These are phyloP conservation scores for Eilema griseolum DNA, from an alignment of 2,888 invertebrate species.

Conservation along the genomic window DNA sequence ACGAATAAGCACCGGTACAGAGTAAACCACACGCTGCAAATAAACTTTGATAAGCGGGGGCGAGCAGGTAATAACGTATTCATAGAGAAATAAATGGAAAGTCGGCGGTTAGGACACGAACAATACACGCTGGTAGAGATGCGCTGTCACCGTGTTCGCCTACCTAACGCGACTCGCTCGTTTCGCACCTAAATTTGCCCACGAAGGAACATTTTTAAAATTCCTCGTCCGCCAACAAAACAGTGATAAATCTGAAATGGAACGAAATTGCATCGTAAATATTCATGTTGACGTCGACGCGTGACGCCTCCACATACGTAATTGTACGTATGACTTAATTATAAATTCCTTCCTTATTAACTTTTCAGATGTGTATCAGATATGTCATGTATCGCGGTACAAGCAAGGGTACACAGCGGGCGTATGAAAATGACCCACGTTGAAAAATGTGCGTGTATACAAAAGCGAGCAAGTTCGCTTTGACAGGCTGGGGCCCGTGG, in stretches of 20 bases:
- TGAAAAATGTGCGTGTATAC: constrained; percentile 70
- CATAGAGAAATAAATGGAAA: constrained; percentile 88
- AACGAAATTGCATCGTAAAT: constrained; percentile 82
- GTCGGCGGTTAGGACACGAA: constrained; percentile 85
- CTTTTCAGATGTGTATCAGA: constrained; percentile 71
- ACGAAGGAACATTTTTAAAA: constrained; percentile 79
- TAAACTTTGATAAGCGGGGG: constrained; percentile 87
- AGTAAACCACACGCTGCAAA: constrained; percentile 87
- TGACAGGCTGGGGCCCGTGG: constrained; percentile 72
- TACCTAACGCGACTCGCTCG: constrained; percentile 59
- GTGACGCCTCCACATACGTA: constrained; percentile 62
- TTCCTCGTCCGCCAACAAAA: constrained; percentile 69
- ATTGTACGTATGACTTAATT: constrained; percentile 70
- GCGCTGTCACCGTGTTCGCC: constrained; percentile 74
- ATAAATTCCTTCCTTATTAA: constrained; percentile 77
- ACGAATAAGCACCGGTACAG: constrained; percentile 87
- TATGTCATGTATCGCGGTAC: constrained; percentile 57
- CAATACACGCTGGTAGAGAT: constrained; percentile 81
- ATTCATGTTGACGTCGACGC: constrained; percentile 75
- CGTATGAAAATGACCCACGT: constrained; percentile 61
- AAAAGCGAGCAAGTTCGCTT: constrained; percentile 72
- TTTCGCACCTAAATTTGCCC: constrained; percentile 73
- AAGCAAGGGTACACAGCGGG: constrained; percentile 51
- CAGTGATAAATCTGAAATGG: constrained; percentile 79
- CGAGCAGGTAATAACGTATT: constrained; percentile 87